Evolutionary conservation across 1,140 invertebrate genomes (phyloP), one percentile per base, ranked within the genome.

Genomic region (Theocolax elegans): DNA sequence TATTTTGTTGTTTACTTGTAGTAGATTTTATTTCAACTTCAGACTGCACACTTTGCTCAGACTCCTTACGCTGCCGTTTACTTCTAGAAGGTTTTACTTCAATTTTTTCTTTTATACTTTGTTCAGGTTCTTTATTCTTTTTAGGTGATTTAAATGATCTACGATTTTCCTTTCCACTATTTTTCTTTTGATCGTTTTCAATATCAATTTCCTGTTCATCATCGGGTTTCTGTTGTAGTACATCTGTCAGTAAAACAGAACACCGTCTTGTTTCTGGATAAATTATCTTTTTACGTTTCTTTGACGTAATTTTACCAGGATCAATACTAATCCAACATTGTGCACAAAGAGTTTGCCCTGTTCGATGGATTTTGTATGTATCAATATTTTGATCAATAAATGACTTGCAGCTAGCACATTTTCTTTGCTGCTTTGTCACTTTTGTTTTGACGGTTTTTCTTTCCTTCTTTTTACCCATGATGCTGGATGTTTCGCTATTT

Each of bases 181-280:
- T 79, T 6, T 74, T 75, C 29, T 79, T 44, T 1, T 71, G 21
- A 42, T 79, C 73, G 19, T 78, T 76, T 9, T 79, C 75, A 12
- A 77, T 49, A 62, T 73, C 75, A 9, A 74, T 1, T 53, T 15
- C 0, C 56, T 78, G n/a, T 8, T 75, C 44, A 7, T 72, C 38
- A 65, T 74, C 70, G 2, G n/a, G n/a, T n/a, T 27, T 73, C 1
- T 81, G 40, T 3, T 38, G 42, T 10, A n/a, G n/a, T n/a, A 86
- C 76, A 58, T 86, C 83, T 59, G 81, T 79, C 1, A 86, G 46
- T 9, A 82, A 79, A 13, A 85, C 80, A 19, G 78, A 64, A 46
- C 84, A 86, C 9, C 72, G 44, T 74, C 76, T 82, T 0, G 79
- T 84, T 21, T 66, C 67, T 19, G 35, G 65, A 17, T 68, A 46